Evolutionary conservation across 1,140 invertebrate genomes (phyloP).

Genomic region (Lucilia sericata): DNA sequence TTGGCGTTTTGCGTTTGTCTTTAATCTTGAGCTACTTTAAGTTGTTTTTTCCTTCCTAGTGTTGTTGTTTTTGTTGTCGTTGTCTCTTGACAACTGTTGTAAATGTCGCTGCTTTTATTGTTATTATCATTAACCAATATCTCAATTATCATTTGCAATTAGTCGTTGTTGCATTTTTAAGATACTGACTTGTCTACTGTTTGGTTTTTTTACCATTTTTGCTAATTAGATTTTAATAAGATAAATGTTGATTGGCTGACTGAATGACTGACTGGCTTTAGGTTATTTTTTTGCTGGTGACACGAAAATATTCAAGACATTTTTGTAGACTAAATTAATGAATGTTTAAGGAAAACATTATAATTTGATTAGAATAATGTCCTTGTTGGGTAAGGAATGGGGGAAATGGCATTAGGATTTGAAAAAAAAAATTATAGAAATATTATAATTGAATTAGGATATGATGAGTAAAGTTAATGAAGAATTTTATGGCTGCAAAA

Average conservation of each 20-base stretch:
- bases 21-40: slow-evolving; percentile 6
- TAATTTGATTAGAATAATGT: too few relatives aligned
- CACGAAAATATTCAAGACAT: not conserved
- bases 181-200: not conserved
- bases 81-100: not conserved
- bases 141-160: slow-evolving; percentile 43
- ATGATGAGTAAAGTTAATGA: too few relatives aligned
- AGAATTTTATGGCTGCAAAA: too few relatives aligned
- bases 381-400: too few relatives aligned
- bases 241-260: slow-evolving; percentile 11
- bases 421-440: too few relatives aligned
- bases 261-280: not conserved
- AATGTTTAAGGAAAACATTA: too few relatives aligned
- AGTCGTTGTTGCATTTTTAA: slow-evolving; percentile 27
- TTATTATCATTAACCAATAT: slow-evolving; percentile 34
- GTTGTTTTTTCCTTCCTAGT: not conserved
- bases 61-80: not conserved
- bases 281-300: not conserved
- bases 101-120: not conserved
- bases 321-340: not conserved
- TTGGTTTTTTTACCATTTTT: not conserved
- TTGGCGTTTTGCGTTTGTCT: not conserved
- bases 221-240: slow-evolving; percentile 36
- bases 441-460: too few relatives aligned
- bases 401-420: too few relatives aligned